Evolutionary conservation across 2,888 invertebrate species (phyloP).

Genomic region (Latheticus oryzae): DNA sequence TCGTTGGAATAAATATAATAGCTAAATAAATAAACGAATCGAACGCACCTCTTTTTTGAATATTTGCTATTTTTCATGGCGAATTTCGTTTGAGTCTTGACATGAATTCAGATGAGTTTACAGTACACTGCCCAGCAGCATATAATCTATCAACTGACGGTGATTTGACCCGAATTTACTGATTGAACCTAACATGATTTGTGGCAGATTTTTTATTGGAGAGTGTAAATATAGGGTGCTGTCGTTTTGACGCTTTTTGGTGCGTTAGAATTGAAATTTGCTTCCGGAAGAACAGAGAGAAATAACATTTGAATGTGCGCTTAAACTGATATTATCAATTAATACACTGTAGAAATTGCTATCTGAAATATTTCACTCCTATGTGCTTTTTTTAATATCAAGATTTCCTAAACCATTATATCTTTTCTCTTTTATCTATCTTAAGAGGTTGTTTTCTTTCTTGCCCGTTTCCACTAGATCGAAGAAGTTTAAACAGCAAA

Average conservation of each 20-base stretch:
- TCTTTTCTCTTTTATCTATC: too few relatives aligned
- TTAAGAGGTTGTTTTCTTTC: conserved; percentile 17
- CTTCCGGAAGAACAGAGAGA: too few relatives aligned
- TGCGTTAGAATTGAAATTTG: conserved; percentile 5
- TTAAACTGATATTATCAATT: too few relatives aligned
- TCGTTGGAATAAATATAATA: too few relatives aligned
- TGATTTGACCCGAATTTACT: conserved; percentile 33
- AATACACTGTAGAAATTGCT: too few relatives aligned
- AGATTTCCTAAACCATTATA: conserved; percentile 4
- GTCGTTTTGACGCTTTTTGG: too few relatives aligned
- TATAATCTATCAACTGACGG: conserved; percentile 26
- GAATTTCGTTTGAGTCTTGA: conserved; percentile 28
- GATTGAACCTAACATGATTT: conserved; percentile 30
- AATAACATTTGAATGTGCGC: too few relatives aligned
- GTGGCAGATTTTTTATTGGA: conserved; percentile 17
- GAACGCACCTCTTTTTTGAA: conserved; percentile 21
- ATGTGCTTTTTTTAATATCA: conserved; percentile 6
- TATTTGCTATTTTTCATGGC: conserved; percentile 31
- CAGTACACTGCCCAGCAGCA: conserved; percentile 6
- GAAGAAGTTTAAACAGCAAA: conserved; percentile 29
- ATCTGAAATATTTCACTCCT: too few relatives aligned
- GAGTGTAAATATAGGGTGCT: conserved; percentile 1
- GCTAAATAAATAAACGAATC: too few relatives aligned
- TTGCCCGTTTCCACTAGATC: conserved; percentile 11
- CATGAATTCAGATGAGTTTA: conserved; percentile 30